Percentiles rank a stretch among this genome's conserved stretches.
phyloP scores from a whole-genome alignment of 2,797 vertebrate genomes.

The Gallinago stenura region DNA sequence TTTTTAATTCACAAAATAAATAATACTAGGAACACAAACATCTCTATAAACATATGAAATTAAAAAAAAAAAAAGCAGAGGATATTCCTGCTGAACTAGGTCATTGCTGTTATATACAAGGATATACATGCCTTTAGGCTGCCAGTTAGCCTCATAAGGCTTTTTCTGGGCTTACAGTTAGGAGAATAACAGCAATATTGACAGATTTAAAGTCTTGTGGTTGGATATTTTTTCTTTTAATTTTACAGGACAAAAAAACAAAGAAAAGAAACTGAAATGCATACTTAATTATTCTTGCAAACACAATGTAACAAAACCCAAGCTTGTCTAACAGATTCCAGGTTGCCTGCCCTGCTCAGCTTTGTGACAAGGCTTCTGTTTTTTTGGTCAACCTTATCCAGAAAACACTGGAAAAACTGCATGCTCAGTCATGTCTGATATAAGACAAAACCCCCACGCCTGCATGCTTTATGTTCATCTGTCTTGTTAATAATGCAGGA shows the following conservation, averaged over 20 bases:
- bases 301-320: neutral
- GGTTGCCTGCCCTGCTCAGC: neutral
- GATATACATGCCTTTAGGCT: neutral
- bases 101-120: neutral
- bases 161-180: neutral
- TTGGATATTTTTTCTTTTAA: accelerated
- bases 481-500: neutral
- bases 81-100: neutral
- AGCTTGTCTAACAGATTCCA: neutral
- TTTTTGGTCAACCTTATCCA: neutral
- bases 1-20: neutral
- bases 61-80: no score
- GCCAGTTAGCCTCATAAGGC: neutral
- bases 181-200: neutral
- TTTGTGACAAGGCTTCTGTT: neutral
- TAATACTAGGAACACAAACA: neutral
- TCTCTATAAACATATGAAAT: neutral
- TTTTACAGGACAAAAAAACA: neutral
- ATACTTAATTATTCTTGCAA: neutral
- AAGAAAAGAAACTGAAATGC: neutral
- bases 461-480: neutral
- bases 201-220: neutral
- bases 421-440: neutral
- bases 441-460: neutral
- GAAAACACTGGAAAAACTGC: neutral